phyloP scores from a whole-genome alignment of 2,797 vertebrate genomes.

The Echiichthys vipera region DNA sequence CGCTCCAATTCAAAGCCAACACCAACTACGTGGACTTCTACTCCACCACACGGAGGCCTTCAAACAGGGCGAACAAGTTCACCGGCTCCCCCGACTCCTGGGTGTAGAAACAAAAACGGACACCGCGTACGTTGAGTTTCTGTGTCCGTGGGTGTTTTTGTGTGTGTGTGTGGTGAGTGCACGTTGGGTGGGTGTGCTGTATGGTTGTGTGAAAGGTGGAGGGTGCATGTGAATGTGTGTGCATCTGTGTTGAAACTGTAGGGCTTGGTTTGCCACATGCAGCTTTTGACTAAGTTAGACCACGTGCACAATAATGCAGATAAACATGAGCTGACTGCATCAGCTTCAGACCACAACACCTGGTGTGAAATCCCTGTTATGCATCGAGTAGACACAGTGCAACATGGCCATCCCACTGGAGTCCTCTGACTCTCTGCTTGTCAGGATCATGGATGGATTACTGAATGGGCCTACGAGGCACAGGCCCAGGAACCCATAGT shows the following conservation, averaged over 20 bases:
- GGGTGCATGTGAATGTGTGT: constrained; percentile 57
- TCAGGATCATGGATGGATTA: too few relatives aligned
- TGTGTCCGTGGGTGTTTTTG: constrained; percentile 40
- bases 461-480: too few relatives aligned
- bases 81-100: constrained; percentile 97
- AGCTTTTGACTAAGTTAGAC: constrained; percentile 51
- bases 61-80: constrained; percentile 95
- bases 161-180: constrained; percentile 10
- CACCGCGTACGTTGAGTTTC: constrained; percentile 29
- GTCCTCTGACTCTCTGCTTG: too few relatives aligned
- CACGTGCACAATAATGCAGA: constrained; percentile 20
- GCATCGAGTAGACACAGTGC: neutral
- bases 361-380: neutral
- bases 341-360: neutral
- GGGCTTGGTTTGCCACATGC: constrained; percentile 40
- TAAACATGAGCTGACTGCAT: neutral
- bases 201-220: constrained; percentile 2
- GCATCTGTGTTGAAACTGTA: constrained; percentile 58
- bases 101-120: constrained; percentile 88
- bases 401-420: too few relatives aligned
- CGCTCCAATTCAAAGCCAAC: constrained; percentile 93
- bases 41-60: constrained; percentile 94
- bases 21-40: constrained; percentile 99
- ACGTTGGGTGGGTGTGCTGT: neutral
- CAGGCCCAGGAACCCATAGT: too few relatives aligned